A percentile compares a stretch with the other conserved stretches of the same genome.
phyloP scores from a whole-genome alignment of 2,113 vertebrate species.

The Cryptoleucopteryx plumbea region DNA sequence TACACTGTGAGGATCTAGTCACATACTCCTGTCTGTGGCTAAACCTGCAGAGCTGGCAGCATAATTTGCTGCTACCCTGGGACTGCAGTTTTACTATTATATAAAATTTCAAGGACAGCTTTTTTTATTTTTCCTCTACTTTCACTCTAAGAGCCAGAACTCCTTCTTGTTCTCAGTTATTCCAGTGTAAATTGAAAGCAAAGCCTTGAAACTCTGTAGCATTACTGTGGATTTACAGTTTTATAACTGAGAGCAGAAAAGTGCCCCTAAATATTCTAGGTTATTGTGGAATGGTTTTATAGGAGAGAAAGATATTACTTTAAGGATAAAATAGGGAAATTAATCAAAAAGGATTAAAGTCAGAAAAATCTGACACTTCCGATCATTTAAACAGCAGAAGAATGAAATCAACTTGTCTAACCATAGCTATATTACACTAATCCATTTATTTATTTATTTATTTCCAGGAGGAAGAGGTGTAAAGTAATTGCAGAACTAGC shows the following conservation, averaged over 20 bases:
- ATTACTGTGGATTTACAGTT: constrained; percentile 56
- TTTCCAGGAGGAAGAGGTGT: not conserved
- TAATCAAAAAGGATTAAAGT: constrained; percentile 54
- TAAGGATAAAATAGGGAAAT: constrained; percentile 34
- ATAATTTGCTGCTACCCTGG: constrained; percentile 14
- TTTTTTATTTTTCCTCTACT: constrained; percentile 42
- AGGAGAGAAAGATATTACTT: constrained; percentile 23
- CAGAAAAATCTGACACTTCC: constrained; percentile 28
- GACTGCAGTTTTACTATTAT: not conserved
- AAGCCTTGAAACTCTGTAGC: constrained; percentile 40
- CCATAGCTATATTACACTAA: not conserved
- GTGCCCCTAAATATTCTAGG: constrained; percentile 44
- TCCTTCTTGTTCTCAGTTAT: not conserved
- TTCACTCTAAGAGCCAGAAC: not conserved
- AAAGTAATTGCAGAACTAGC: constrained; percentile 23
- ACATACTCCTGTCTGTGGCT: not conserved
- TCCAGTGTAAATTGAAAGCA: constrained; percentile 50
- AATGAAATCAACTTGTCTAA: constrained; percentile 9
- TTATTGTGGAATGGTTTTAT: not conserved
- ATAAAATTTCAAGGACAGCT: constrained; percentile 40
- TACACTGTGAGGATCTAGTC: not conserved
- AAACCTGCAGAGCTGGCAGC: not conserved
- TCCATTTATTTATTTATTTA: not conserved
- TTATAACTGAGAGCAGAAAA: constrained; percentile 41
- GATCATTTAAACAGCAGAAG: constrained; percentile 31